A percentile compares a stretch with the other conserved stretches of the same genome.
phyloP scores from a whole-genome alignment of 2,113 vertebrate species.

The Oreotrochilus melanogaster region DNA sequence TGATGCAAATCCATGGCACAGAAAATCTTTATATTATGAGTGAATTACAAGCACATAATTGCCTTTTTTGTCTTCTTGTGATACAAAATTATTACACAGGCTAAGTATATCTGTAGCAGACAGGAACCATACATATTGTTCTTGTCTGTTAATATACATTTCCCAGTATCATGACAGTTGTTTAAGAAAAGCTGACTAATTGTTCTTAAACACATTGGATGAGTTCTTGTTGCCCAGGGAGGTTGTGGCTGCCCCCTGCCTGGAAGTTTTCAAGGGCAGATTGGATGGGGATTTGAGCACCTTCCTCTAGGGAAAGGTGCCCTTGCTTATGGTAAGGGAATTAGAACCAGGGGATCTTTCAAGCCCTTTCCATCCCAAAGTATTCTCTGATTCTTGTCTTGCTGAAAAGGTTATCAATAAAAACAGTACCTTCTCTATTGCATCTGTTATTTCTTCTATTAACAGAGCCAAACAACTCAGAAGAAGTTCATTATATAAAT shows the following conservation, averaged over 20 bases:
- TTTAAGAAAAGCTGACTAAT: background rate
- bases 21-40: background rate
- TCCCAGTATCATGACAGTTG: background rate
- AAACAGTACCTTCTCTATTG: background rate
- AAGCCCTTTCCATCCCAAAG: too few species aligned
- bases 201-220: background rate
- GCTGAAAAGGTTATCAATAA: background rate
- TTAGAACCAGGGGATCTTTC: too few species aligned
- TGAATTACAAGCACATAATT: background rate
- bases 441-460: background rate
- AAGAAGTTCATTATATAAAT: background rate
- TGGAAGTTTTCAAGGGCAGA: too few species aligned
- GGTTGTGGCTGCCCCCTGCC: too few species aligned
- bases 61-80: background rate
- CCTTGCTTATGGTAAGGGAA: too few species aligned
- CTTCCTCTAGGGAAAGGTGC: too few species aligned
- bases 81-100: background rate
- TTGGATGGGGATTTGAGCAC: too few species aligned
- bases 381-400: background rate
- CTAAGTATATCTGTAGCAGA: background rate
- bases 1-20: background rate
- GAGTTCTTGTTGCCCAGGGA: too few species aligned
- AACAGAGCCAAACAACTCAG: background rate
- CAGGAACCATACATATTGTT: background rate
- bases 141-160: background rate